Evolutionary conservation across 2,113 vertebrate species (phyloP).

Genomic region (Pelecanus crispus): DNA sequence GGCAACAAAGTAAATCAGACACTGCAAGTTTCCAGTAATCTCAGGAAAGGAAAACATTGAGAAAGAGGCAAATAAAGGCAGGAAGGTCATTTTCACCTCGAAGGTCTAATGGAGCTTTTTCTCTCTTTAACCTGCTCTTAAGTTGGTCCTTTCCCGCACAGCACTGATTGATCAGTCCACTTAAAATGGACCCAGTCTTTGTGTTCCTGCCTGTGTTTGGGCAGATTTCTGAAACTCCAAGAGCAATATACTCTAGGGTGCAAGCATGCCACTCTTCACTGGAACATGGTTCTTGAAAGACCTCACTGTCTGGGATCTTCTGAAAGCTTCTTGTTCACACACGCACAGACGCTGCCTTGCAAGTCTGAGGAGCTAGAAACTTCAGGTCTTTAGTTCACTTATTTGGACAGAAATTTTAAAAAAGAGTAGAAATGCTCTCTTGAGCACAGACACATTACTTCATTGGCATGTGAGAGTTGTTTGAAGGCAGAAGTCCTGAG

Average conservation of each 20-base stretch:
- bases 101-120: neutral
- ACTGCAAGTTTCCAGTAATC: neutral
- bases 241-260: neutral
- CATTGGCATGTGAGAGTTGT: fast-evolving
- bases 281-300: neutral
- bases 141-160: neutral
- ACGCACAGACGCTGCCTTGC: fast-evolving
- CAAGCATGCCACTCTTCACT: fast-evolving
- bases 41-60: neutral
- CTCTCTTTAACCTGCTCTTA: neutral
- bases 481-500: neutral
- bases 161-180: neutral
- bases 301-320: neutral
- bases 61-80: neutral
- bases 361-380: neutral
- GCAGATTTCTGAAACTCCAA: neutral
- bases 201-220: neutral
- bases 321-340: neutral
- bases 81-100: conserved; percentile 9
- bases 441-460: neutral
- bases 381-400: neutral
- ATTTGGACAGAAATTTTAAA: neutral
- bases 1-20: conserved; percentile 1
- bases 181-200: neutral
- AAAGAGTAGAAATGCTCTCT: neutral